These are phyloP conservation scores for Habrosyne pyritoides DNA, from an alignment of 2,888 invertebrate species.

Conservation along the genomic window DNA sequence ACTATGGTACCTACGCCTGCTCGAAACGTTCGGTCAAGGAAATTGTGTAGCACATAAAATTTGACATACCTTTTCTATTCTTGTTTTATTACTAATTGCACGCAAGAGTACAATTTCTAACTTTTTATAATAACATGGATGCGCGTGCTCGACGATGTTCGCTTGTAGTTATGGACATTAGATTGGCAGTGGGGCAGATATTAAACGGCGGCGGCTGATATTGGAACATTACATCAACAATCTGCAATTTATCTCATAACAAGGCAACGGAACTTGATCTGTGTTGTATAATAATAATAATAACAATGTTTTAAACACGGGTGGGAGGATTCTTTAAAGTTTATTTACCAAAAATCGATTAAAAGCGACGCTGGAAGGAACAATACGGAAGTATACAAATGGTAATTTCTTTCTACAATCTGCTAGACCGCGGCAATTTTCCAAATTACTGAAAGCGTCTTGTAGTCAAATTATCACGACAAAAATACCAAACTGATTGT, in stretches of 20 bases:
- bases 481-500: too few species aligned
- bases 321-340: slow-evolving; percentile 24
- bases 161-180: slow-evolving; percentile 3
- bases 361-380: too few species aligned
- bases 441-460: too few species aligned
- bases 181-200: slow-evolving; percentile 11
- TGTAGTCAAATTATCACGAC: too few species aligned
- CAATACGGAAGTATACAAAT: too few species aligned
- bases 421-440: too few species aligned
- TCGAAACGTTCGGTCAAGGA: background rate
- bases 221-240: slow-evolving; percentile 39
- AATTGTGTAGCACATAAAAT: background rate
- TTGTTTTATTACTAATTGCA: slow-evolving; percentile 1
- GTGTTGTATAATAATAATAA: slow-evolving; percentile 39
- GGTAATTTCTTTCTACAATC: too few species aligned
- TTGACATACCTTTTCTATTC: slow-evolving; percentile 6
- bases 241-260: slow-evolving; percentile 50
- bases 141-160: slow-evolving; percentile 2
- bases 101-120: background rate
- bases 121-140: background rate
- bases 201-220: slow-evolving; percentile 24
- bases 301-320: slow-evolving; percentile 22
- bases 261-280: slow-evolving; percentile 37
- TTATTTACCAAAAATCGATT: background rate
- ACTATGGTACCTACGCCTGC: too few species aligned